Base-by-base conservation (phyloP, 2,797 vertebrate genomes). In the Glyptemys insculpta region DNA sequence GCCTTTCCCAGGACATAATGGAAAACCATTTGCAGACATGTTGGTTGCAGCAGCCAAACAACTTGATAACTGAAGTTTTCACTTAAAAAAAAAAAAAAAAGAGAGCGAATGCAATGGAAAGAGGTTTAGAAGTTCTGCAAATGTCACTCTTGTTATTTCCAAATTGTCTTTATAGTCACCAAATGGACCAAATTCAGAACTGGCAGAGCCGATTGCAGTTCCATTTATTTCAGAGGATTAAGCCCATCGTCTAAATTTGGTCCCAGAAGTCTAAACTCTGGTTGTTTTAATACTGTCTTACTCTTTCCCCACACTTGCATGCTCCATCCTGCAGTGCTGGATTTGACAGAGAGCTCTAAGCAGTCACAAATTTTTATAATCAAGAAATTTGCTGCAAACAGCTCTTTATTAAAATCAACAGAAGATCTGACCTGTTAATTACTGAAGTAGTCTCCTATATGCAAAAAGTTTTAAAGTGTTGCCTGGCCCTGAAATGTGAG, bases 21-120 rank as follows among this genome's bases (percentile, higher is more conserved):
- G 93, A 96, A 97, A 95, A 91, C 88, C 65, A 88, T 96, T 96
- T 94, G 87, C 96, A 95, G 89, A 91, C 82, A 84, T 95, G 91
- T 83, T 96, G 65, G 65, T 96, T 86, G 37, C 37, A 94, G 91
- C 92, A 96, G 94, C 89, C 94, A 93, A 97, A 91, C 16, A 87
- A 94, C 74, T 57, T 9, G 2, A 91, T 92, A 79, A 83, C 81
- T 74, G 62, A 0, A 92, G 57, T 87, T 82, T 93, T 44, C 44
- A 44, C 44, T 44, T 44, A 44, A 44, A 44, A 44, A 44, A 44
- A 44, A 44, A 44, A 44, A 44, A 44, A 83, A 3, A 18, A 41
- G 29, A 89, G 85, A 95, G 19, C 57, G 5, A 18, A 1, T 25
- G 19, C 85, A 47, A 44, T 7, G 74, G 31, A 79, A 74, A 88